Evolutionary conservation across 1,140 invertebrate species (phyloP).

Genomic region (Diprion similis): DNA sequence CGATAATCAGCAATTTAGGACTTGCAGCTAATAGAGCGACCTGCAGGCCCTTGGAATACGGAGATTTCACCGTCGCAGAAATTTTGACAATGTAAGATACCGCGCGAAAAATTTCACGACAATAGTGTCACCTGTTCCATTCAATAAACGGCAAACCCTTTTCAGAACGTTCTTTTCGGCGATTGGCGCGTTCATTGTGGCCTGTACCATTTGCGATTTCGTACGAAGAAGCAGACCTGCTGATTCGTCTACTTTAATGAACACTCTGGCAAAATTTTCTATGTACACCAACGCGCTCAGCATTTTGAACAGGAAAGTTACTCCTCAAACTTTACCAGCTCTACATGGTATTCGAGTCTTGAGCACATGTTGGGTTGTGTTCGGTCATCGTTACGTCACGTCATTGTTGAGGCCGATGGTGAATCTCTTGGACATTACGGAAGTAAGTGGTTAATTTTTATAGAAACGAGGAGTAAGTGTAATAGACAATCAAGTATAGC

Average conservation of each 20-base stretch:
- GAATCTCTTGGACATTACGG: constrained; percentile 26
- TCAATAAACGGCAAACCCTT: background rate
- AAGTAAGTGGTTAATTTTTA: constrained; percentile 18
- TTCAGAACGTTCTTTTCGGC: constrained; percentile 15
- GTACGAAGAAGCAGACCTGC: no score
- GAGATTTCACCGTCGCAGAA: constrained; percentile 18
- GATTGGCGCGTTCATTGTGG: constrained; percentile 13
- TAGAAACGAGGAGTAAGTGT: no score
- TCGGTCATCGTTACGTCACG: constrained; percentile 49
- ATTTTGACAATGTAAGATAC: constrained; percentile 25
- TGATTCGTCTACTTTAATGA: no score
- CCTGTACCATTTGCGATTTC: constrained; percentile 13
- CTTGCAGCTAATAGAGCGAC: constrained; percentile 9
- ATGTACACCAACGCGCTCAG: constrained; percentile 40
- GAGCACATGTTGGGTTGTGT: constrained; percentile 52
- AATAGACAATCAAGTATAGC: no score
- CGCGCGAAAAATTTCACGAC: background rate
- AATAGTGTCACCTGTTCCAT: no score
- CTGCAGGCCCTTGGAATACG: constrained; percentile 19
- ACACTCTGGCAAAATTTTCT: constrained; percentile 37
- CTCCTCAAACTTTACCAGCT: constrained; percentile 30
- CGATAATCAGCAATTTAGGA: background rate
- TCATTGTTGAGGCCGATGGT: constrained; percentile 26
- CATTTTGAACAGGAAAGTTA: constrained; percentile 32
- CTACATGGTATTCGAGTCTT: constrained; percentile 54